phyloP scores from a whole-genome alignment of 2,113 vertebrate genomes.

The Sebastes schlegelii region DNA sequence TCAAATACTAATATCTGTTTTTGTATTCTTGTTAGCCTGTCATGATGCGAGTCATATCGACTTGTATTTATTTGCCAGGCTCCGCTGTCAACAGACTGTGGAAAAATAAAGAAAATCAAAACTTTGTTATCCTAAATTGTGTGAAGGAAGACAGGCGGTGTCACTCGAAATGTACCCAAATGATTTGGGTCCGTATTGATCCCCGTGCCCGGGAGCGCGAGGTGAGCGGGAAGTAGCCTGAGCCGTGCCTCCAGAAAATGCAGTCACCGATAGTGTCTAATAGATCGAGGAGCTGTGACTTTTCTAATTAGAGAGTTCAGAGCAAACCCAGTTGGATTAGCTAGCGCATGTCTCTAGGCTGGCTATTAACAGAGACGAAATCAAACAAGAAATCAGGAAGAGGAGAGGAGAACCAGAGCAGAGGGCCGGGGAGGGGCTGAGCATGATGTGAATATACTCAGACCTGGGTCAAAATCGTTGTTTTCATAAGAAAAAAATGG shows the following conservation, averaged over 20 bases:
- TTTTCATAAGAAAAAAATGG: not conserved
- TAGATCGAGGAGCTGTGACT: slow-evolving; percentile 71
- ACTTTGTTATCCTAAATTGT: slow-evolving; percentile 60
- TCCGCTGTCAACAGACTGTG: slow-evolving; percentile 38
- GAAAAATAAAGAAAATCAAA: slow-evolving; percentile 67
- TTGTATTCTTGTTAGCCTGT: slow-evolving; percentile 52
- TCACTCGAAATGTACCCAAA: slow-evolving; percentile 57
- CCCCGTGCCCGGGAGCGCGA: slow-evolving; percentile 44
- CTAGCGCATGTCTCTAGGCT: slow-evolving; percentile 57
- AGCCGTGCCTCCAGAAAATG: slow-evolving; percentile 59
- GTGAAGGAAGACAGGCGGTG: slow-evolving; percentile 37
- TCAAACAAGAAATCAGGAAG: slow-evolving; percentile 64
- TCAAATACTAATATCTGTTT: slow-evolving; percentile 40
- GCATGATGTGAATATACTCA: slow-evolving; percentile 4
- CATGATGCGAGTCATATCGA: slow-evolving; percentile 48
- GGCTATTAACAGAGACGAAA: slow-evolving; percentile 75
- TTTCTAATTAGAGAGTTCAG: slow-evolving; percentile 78
- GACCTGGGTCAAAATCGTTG: not conserved
- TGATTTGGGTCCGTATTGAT: slow-evolving; percentile 65
- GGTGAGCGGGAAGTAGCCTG: slow-evolving; percentile 61
- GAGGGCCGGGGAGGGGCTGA: slow-evolving; percentile 7
- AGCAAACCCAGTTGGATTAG: slow-evolving; percentile 67
- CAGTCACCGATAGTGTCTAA: slow-evolving; percentile 61
- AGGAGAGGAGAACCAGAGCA: slow-evolving; percentile 33
- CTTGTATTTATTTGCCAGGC: slow-evolving; percentile 53